These are phyloP conservation scores for Kradibia gibbosae DNA, from an alignment of 1,140 invertebrate species.

Conservation along the genomic window DNA sequence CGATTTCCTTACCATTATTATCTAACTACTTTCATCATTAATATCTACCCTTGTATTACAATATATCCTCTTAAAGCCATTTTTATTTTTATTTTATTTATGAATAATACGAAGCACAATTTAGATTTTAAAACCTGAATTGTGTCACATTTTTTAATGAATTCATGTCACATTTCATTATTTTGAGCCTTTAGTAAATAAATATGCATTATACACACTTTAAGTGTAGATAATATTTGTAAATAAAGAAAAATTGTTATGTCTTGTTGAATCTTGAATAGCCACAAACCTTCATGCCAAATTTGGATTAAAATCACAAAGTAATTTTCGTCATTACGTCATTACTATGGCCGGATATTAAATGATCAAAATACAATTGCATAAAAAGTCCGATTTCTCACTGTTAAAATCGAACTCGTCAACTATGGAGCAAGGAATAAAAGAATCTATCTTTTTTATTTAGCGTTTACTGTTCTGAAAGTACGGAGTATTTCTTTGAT, in stretches of 20 bases:
- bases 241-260: not conserved
- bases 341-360: no score
- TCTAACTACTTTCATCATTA: not conserved
- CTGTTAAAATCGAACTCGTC: no score
- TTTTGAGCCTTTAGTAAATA: not conserved
- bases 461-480: no score
- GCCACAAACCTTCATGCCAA: not conserved
- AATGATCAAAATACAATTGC: no score
- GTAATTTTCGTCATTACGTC: no score
- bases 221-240: not conserved
- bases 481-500: no score
- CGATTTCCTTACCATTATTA: conserved; percentile 1
- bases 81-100: not conserved
- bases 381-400: no score
- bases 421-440: no score
- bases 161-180: no score
- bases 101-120: not conserved
- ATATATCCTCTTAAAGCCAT: not conserved
- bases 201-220: not conserved
- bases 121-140: not conserved
- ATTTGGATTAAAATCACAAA: not conserved
- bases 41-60: not conserved
- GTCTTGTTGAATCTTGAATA: not conserved
- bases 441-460: no score
- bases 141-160: not conserved